Evolutionary conservation across 2,797 vertebrate genomes (phyloP).

Genomic region (Pantherophis alleghaniensis): DNA sequence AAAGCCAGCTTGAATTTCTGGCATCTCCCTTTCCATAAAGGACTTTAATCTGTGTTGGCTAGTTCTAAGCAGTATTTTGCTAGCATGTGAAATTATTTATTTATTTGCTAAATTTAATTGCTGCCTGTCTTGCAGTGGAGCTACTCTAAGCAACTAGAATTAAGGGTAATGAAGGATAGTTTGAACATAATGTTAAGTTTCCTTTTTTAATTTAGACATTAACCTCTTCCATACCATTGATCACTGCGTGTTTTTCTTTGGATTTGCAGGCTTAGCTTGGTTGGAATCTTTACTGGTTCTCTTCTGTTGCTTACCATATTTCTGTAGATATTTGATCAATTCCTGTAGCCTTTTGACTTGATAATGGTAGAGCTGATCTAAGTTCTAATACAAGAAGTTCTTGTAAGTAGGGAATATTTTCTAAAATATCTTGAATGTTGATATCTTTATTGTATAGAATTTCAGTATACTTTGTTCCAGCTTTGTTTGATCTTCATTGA

Average conservation of each 20-base stretch:
- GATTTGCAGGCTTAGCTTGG: not conserved
- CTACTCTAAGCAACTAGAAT: not conserved
- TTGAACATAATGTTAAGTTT: not conserved
- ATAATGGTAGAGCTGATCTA: not conserved
- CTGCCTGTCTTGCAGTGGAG: not conserved
- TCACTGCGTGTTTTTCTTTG: not conserved
- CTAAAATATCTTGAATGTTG: not conserved
- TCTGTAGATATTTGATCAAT: not conserved
- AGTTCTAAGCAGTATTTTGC: not conserved
- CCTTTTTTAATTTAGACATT: not conserved
- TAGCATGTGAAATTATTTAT: not conserved
- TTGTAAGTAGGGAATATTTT: not conserved
- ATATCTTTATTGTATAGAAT: not conserved
- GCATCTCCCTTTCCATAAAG: not conserved
- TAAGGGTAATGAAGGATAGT: not conserved
- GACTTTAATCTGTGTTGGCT: not conserved
- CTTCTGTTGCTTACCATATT: not conserved
- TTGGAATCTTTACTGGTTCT: not conserved
- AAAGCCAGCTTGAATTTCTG: not conserved
- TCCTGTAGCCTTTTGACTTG: not conserved
- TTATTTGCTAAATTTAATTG: not conserved
- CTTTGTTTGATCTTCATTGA: not conserved
- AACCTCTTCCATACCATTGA: not conserved
- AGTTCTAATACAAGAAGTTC: not conserved
- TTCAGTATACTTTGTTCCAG: not conserved